Evolutionary conservation across 2,113 vertebrate species (phyloP), one percentile per base, ranked within the genome.

Genomic region (Smithornis capensis): DNA sequence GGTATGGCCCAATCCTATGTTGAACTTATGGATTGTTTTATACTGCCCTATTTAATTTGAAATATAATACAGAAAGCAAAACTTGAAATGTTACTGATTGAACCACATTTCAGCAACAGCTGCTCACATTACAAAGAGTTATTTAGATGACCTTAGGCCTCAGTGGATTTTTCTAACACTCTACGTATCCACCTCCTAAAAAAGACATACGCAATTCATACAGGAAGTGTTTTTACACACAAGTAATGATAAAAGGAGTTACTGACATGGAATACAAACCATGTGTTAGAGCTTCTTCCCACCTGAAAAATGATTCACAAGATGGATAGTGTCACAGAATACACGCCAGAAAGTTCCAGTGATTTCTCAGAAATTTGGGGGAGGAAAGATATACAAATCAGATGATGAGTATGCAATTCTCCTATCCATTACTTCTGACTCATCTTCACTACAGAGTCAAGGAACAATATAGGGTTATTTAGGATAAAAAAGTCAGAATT

Each of bases 21-120:
- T 92, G 35, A 83, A 38, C 24, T 80, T 87, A 45, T 33, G 29
- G 25, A 78, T 31, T 90, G 59, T 45, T 94, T 92, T 71, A 89
- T 91, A 52, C 18, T 59, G 29, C 31, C 45, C 33, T 89, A 78
- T 89, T 89, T 89, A 91, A 89, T 89, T 87, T 87, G 81, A 92
- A 96, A 71, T 74, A 24, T 28, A 59, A 86, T 67, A 77, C 38
- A 77, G 70, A 57, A 77, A 75, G 53, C 4, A 44, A 59, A 89
- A 83, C 14, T 27, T 77, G 78, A 94, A 93, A 85, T 74, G 69
- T 35, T 92, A 67, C 27, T 65, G 45, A 59, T 35, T 80, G 47
- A 92, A 92, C 31, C 40, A 74, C 10, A 37, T 77, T 94, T 92
- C 83, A 88, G 73, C 82, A 83, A 65, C 76, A 93, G 77, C 47